A percentile compares a stretch with the other conserved stretches of the same genome.
Conservation (phyloP, 2,113 vertebrate species). For the Phodopus roborovskii region DNA sequence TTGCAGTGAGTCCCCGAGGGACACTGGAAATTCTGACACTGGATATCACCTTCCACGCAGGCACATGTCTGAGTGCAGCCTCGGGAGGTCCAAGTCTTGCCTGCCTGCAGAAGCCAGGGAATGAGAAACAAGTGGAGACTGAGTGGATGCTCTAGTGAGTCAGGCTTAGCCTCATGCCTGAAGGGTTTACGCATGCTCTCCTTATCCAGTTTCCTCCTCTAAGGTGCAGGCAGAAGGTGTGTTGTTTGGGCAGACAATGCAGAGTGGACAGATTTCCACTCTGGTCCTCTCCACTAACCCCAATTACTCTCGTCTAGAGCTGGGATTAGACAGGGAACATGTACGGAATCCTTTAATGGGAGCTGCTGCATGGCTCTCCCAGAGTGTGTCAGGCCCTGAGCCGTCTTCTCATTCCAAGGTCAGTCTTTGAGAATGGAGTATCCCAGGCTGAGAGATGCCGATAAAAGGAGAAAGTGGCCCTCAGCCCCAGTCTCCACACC, state of each 20-base stretch:
- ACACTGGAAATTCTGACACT: conserved; percentile 74
- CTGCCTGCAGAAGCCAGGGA: background rate
- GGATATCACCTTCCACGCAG: background rate
- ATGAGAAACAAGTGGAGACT: background rate
- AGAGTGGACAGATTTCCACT: background rate
- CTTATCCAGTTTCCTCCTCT: background rate
- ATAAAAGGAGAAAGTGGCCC: background rate
- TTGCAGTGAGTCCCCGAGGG: conserved; percentile 83
- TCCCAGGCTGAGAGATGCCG: background rate
- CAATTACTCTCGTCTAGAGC: background rate
- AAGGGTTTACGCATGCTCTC: background rate
- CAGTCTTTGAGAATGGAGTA: background rate
- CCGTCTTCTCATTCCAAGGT: background rate
- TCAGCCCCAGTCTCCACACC: background rate
- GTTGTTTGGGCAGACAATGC: background rate
- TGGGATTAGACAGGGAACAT: background rate
- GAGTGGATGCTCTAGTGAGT: background rate
- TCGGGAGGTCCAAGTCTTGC: background rate
- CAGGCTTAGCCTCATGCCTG: background rate
- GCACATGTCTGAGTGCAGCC: background rate
- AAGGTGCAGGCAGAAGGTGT: background rate
- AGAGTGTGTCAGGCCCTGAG: background rate
- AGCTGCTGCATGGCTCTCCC: background rate
- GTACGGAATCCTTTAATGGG: background rate
- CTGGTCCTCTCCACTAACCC: background rate